A percentile compares a stretch with the other conserved stretches of the same genome.
These are phyloP conservation scores for Nothoprocta perdicaria DNA, from an alignment of 2,113 vertebrate genomes.

Conservation along the genomic window DNA sequence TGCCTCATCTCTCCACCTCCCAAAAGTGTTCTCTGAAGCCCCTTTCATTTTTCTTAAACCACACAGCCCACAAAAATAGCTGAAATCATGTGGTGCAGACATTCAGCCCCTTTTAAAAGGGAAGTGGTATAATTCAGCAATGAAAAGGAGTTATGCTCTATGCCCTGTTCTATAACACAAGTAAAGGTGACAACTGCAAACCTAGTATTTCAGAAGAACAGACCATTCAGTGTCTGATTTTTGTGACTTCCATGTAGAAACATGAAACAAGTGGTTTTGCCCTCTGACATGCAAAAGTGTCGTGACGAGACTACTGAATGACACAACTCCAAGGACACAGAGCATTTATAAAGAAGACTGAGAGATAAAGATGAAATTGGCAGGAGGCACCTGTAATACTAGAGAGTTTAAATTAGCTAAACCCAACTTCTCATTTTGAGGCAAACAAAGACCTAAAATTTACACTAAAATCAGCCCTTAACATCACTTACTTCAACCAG, in stretches of 20 bases:
- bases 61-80: neutral
- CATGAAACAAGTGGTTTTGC: neutral
- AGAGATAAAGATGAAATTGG: neutral
- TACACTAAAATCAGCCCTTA: neutral
- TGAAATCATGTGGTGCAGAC: neutral
- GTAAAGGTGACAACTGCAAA: neutral
- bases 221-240: neutral
- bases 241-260: neutral
- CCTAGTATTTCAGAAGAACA: neutral
- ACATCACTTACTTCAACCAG: neutral
- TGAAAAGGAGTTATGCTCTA: rapidly evolving
- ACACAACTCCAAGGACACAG: neutral
- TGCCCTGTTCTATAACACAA: neutral
- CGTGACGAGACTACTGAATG: neutral
- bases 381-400: neutral
- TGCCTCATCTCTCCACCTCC: neutral
- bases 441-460: neutral
- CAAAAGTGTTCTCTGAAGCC: neutral
- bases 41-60: neutral
- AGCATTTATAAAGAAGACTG: neutral
- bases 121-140: neutral
- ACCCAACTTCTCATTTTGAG: neutral
- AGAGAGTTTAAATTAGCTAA: neutral
- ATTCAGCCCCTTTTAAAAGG: neutral
- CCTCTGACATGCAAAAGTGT: neutral